phyloP scores from a whole-genome alignment of 2,797 vertebrate genomes.

The Antrozous pallidus region DNA sequence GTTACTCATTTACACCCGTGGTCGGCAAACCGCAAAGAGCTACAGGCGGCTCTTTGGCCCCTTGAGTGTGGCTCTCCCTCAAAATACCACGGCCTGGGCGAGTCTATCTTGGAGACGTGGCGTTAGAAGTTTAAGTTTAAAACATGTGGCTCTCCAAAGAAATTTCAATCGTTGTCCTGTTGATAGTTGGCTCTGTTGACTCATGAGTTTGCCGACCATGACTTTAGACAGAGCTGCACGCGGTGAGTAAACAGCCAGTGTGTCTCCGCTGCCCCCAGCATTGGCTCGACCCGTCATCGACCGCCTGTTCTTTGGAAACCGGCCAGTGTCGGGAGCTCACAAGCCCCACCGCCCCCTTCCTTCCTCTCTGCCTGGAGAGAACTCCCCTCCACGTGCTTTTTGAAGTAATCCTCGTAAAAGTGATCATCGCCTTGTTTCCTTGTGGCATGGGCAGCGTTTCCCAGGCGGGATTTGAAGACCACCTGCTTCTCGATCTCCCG shows the following conservation, averaged over 20 bases:
- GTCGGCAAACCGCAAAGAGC: too few species aligned
- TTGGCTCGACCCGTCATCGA: not conserved
- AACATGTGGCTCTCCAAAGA: too few species aligned
- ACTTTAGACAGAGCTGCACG: not conserved
- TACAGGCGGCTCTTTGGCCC: too few species aligned
- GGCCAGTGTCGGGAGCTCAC: not conserved
- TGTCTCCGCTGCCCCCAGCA: not conserved
- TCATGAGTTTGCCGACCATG: too few species aligned
- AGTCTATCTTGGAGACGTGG: too few species aligned
- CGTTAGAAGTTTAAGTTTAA: too few species aligned
- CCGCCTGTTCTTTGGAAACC: not conserved
- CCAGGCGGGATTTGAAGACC: not conserved
- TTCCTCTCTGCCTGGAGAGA: not conserved
- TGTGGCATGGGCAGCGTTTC: not conserved
- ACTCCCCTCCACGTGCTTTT: not conserved
- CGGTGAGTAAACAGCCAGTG: not conserved
- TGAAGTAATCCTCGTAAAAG: not conserved
- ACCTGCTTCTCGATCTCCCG: not conserved
- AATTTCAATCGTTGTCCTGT: too few species aligned
- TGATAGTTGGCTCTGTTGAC: too few species aligned
- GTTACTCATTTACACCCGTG: not conserved
- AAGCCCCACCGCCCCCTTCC: not conserved
- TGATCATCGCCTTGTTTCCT: not conserved
- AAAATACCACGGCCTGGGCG: too few species aligned
- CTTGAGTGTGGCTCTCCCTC: too few species aligned